Evolutionary conservation across 2,797 vertebrate species (phyloP).

Genomic region (Macropus fuliginosus): DNA sequence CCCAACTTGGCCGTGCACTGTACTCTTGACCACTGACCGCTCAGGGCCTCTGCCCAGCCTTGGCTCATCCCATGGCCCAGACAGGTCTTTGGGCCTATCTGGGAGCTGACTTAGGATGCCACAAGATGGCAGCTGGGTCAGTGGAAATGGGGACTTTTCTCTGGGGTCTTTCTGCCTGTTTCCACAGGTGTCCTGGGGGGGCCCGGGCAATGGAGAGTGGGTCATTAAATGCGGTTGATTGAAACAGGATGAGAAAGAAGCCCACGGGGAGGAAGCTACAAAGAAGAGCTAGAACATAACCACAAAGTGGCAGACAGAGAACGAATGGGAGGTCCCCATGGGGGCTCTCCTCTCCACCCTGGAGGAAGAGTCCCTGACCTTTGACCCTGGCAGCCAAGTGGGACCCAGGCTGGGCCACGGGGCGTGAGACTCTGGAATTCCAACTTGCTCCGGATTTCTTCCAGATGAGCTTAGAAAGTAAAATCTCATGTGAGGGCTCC

Average conservation of each 20-base stretch:
- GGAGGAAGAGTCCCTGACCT: background rate
- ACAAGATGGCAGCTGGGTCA: background rate
- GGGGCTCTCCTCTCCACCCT: background rate
- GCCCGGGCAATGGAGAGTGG: too few species aligned
- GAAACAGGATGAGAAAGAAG: background rate
- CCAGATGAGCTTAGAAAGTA: background rate
- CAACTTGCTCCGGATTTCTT: background rate
- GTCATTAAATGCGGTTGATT: constrained; percentile 9
- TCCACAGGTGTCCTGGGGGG: background rate
- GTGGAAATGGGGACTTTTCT: background rate
- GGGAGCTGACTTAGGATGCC: background rate
- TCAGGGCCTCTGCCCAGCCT: background rate
- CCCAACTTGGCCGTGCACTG: too few species aligned
- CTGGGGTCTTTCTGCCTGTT: background rate
- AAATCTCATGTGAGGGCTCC: background rate
- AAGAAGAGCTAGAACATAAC: constrained; percentile 12
- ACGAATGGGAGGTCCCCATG: background rate
- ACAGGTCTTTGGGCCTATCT: background rate
- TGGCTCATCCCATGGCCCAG: too few species aligned
- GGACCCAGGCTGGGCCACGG: background rate
- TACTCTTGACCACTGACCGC: too few species aligned
- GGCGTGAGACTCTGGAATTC: background rate
- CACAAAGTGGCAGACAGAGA: background rate
- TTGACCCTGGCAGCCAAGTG: background rate
- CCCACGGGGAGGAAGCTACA: background rate